These are phyloP conservation scores for Siniperca obscura DNA, from an alignment of 2,797 vertebrate genomes.

Conservation along the genomic window DNA sequence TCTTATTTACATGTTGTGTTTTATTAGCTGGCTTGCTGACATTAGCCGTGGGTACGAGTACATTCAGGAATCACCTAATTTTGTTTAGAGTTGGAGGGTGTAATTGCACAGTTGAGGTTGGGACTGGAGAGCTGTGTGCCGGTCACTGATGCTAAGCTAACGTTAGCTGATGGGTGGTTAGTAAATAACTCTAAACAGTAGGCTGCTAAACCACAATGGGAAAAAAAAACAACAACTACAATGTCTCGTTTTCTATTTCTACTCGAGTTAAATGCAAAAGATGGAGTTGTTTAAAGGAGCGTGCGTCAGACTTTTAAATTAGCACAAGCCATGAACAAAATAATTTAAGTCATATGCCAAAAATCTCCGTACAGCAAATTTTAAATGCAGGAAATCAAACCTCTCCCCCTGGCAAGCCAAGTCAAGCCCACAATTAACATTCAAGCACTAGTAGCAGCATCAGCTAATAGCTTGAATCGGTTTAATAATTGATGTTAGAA, in stretches of 20 bases:
- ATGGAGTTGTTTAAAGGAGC: neutral
- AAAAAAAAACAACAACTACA: neutral
- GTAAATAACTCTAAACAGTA: neutral
- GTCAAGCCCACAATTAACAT: slow-evolving; percentile 43
- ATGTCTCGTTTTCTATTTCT: neutral
- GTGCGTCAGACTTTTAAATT: slow-evolving; percentile 15
- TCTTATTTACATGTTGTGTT: too few relatives aligned
- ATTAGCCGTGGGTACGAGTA: too few relatives aligned
- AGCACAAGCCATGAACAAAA: slow-evolving; percentile 19
- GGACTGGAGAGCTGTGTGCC: too few relatives aligned
- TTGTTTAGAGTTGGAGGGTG: too few relatives aligned
- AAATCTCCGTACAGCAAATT: slow-evolving; percentile 30
- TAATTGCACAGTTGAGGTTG: too few relatives aligned
- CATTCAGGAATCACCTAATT: neutral
- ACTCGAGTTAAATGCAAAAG: neutral
- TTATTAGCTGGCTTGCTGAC: too few relatives aligned
- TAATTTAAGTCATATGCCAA: neutral
- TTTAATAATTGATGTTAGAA: slow-evolving; percentile 64
- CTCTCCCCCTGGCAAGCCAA: slow-evolving; percentile 31
- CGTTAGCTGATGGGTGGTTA: neutral
- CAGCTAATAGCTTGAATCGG: slow-evolving; percentile 47
- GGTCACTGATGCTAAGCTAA: too few relatives aligned
- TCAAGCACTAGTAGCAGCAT: slow-evolving; percentile 43
- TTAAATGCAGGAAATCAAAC: slow-evolving; percentile 44
- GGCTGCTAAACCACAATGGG: neutral